Percentiles rank a stretch among this genome's conserved stretches.
Evolutionary conservation across 1,140 invertebrate species (phyloP).

Genomic region (Temnothorax curvispinosus): DNA sequence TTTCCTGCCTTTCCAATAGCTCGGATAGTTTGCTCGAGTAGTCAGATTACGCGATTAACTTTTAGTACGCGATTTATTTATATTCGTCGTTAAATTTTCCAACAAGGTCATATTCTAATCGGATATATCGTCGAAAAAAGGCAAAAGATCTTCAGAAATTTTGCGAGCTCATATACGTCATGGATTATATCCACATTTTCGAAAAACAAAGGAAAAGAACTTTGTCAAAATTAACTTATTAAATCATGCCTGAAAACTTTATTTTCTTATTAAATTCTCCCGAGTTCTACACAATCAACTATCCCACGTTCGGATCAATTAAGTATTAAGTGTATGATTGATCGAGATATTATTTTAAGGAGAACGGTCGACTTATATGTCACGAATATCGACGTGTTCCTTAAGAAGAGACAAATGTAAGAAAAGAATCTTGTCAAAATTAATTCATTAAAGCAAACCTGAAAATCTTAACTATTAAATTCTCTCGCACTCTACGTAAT

Average conservation of each 20-base stretch:
- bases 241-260: neutral
- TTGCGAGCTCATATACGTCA: neutral
- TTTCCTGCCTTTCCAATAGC: conserved; percentile 49
- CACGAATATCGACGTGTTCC: neutral
- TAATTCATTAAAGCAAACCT: neutral
- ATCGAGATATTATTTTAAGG: conserved; percentile 62
- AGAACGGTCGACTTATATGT: conserved; percentile 49
- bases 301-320: neutral
- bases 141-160: neutral
- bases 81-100: conserved; percentile 7
- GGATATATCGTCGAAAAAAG: neutral
- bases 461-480: neutral
- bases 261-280: neutral
- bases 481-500: neutral
- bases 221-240: conserved; percentile 5
- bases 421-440: conserved; percentile 3
- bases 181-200: neutral
- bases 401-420: neutral
- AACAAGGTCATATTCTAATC: conserved; percentile 18
- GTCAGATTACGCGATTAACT: neutral
- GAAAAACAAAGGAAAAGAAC: neutral
- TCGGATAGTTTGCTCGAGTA: neutral
- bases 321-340: conserved; percentile 35
- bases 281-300: neutral
- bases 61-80: conserved; percentile 3